Base-by-base conservation (phyloP, 2,797 vertebrate species). In the Cetoscarus ocellatus region DNA sequence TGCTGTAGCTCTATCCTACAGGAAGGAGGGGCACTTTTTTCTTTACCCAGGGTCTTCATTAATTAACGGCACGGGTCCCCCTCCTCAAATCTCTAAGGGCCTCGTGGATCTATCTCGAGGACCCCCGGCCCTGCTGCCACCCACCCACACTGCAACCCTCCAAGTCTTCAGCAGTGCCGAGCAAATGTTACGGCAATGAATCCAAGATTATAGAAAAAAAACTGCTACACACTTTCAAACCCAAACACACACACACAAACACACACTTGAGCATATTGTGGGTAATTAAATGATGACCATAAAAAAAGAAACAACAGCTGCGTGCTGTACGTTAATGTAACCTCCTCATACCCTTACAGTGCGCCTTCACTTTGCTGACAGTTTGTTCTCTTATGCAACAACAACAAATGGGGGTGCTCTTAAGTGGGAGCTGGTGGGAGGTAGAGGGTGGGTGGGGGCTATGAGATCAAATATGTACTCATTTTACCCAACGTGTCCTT, bases 111-210 rank as follows among this genome's bases (percentile, higher is more conserved):
- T 36, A 70, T 85, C 56, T 3, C 12, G 69, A 58, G 77, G 65
- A 67, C 48, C 66, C 79, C 18, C 12, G 18, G 19, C 56, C 54
- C 58, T 61, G 62, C 56, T 76, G 49, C 77, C 18, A 55, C 48
- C 79, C 77, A 62, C 80, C 81, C 80, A 84, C 80, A 77, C 67
- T 70, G 70, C 78, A 86, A 83, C 80, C 86, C 73, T 88, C 77
- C 55, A n/a, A 17, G 71, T 51, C 53, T 71, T 48, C 17, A 54
- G 19, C 51, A 45, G 36, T 0, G 11, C 56, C 44, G 53, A 49
- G 62, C 35, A 47, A 27, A 47, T 59, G 7, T 3, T 19, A 9
- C n/a, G 40, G 8, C 45, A 50, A 13, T 47, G 36, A 40, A 35
- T 67, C 12, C 10, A 62, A 61, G 36, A 62, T n/a, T 5, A 12